Evolutionary conservation across 2,113 vertebrate species (phyloP), one percentile per base, ranked within the genome.

Genomic region (Peromyscus maniculatus): DNA sequence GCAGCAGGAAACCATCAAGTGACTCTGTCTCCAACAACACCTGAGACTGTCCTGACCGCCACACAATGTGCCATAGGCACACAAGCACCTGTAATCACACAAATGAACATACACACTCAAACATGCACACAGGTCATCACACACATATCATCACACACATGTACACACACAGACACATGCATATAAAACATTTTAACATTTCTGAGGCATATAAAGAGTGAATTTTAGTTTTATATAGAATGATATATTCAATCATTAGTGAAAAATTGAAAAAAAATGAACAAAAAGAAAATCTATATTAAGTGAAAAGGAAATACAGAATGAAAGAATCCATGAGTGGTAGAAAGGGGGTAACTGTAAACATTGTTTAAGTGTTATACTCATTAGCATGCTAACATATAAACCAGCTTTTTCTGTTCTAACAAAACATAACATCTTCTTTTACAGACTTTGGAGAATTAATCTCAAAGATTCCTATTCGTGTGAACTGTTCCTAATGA

Each of bases 401-500:
- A 33, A 55, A 28, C 0, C 26, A 31, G 62, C 15, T 21, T 88
- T 89, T 62, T 89, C 74, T 95, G n/a, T 26, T 19, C 26, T 90
- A 75, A 28, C n/a, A 88, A 95, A 90, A 95, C 24, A 89, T 3
- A 93, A 57, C 59, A 57, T 74, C 21, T 86, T 95, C 66, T 57
- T 88, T 88, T 79, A 64, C 71, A 91, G 89, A 91, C 13, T 82
- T 95, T 36, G 31, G 55, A 87, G 62, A 69, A 91, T 92, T 77
- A 96, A 72, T 0, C 21, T 83, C 52, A n/a, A 59, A 39, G 64
- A 78, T 78, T 97, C 91, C 62, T 49, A 52, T 5, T 10, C 79
- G 69, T 19, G 19, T 55, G 88, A 7, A 87, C 5, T 79, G 43
- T 95, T 96, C 57, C 78, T 96, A 95, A 94, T 82, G 64, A 55